These are phyloP conservation scores for Siderastrea siderea DNA, from an alignment of 92 coral and sea anemone species.

Conservation along the genomic window DNA sequence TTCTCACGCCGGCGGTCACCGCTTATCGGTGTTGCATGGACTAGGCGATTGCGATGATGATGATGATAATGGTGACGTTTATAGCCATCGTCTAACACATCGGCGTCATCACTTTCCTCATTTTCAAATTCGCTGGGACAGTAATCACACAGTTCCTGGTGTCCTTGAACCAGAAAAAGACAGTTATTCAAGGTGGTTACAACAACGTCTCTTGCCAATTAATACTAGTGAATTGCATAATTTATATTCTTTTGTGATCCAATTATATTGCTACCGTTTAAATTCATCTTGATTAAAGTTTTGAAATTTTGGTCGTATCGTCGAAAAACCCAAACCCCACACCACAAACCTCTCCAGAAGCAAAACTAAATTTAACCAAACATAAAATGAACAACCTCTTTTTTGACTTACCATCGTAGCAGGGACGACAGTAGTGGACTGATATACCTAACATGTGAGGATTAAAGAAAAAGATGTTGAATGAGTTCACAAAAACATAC, in stretches of 20 bases:
- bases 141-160: constrained; percentile 66
- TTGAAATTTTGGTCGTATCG: no score
- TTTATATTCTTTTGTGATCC: no score
- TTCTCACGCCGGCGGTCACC: constrained; percentile 50
- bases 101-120: constrained; percentile 41
- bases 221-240: neutral
- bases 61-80: constrained; percentile 27
- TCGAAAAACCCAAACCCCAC: no score
- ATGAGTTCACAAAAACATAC: no score
- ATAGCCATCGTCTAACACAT: constrained; percentile 12
- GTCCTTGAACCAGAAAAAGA: constrained; percentile 23
- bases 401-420: constrained; percentile 70
- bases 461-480: neutral
- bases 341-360: no score
- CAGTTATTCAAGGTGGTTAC: neutral
- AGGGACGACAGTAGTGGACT: constrained; percentile 88
- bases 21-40: constrained; percentile 18
- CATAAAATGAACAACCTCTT: neutral
- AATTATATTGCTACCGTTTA: no score
- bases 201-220: no score
- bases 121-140: constrained; percentile 80
- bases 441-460: constrained; percentile 74
- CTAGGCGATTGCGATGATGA: constrained; percentile 23
- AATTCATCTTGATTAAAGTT: no score
- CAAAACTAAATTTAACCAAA: neutral